Evolutionary conservation across 1,140 invertebrate genomes (phyloP).

Genomic region (Philopotamus ludificatus): DNA sequence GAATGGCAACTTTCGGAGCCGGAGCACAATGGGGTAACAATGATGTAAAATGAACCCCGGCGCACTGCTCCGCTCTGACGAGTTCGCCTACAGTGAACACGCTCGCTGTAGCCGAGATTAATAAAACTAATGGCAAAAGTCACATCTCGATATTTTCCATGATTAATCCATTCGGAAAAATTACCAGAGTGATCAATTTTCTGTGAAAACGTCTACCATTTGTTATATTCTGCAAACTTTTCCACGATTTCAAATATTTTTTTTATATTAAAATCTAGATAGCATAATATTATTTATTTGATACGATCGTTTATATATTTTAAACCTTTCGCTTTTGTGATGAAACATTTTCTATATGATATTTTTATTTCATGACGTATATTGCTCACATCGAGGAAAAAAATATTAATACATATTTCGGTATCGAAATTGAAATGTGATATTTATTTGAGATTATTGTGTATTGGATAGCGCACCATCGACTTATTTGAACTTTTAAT

Average conservation of each 20-base stretch:
- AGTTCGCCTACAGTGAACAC: neutral
- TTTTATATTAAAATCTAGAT: no score
- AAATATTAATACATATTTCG: neutral
- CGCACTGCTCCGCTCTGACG: neutral
- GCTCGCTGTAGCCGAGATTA: no score
- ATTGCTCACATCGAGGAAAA: neutral
- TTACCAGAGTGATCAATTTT: no score
- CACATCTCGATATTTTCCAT: neutral
- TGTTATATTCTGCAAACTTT: no score
- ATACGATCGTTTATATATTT: no score
- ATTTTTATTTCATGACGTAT: constrained; percentile 20
- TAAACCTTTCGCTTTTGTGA: neutral
- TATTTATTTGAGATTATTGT: neutral
- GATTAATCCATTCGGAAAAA: no score
- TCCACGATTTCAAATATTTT: no score
- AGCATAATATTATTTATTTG: no score
- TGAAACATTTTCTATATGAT: neutral
- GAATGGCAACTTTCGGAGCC: constrained; percentile 34
- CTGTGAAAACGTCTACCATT: no score
- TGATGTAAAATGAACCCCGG: constrained; percentile 35
- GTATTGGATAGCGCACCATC: no score
- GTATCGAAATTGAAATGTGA: neutral
- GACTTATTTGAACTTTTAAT: no score
- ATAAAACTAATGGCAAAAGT: no score
- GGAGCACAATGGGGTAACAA: constrained; percentile 35